Conservation (phyloP, 2,113 vertebrate species). For the Tupaia chinensis region DNA sequence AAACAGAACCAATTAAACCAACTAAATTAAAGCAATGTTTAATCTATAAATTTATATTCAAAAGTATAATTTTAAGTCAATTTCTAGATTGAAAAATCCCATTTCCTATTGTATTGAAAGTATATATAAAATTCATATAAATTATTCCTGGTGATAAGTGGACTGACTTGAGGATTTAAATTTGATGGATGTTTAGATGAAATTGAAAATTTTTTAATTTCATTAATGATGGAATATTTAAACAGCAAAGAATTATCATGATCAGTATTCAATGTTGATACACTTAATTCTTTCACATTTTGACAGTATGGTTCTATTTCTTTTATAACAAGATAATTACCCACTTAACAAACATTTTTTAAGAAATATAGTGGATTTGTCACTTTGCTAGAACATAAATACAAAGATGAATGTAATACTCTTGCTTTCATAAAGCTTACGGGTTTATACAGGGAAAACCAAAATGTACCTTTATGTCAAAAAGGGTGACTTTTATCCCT, state of each 20-base stretch:
- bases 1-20: not conserved
- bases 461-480: not conserved
- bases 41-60: not conserved
- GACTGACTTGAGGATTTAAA: conserved; percentile 39
- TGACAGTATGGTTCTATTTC: not conserved
- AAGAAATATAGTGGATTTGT: not conserved
- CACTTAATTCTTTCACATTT: not conserved
- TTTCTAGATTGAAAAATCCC: not conserved
- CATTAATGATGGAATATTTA: not conserved
- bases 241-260: not conserved
- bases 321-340: not conserved
- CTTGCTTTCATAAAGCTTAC: not conserved
- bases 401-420: not conserved
- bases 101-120: conserved; percentile 36
- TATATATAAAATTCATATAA: not conserved
- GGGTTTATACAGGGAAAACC: not conserved
- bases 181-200: not conserved
- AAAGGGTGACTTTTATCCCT: not conserved
- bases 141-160: not conserved
- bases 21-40: conserved; percentile 49
- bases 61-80: conserved; percentile 43
- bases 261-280: not conserved
- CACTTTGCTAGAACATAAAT: not conserved
- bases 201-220: conserved; percentile 54
- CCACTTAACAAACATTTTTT: not conserved